Evolutionary conservation across 2,113 vertebrate genomes (phyloP).

Genomic region (Bettongia penicillata): DNA sequence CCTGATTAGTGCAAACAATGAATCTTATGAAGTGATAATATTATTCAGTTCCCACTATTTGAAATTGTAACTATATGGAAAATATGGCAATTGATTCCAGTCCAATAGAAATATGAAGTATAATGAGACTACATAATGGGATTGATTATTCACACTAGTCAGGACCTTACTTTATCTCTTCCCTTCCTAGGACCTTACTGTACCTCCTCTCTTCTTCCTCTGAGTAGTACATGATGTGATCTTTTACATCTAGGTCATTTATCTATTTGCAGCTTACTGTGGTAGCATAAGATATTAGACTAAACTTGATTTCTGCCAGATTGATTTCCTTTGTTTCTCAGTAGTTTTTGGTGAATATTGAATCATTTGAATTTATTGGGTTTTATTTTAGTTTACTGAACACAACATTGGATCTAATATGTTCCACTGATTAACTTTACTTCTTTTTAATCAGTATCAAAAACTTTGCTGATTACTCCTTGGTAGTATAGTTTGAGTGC

Average conservation of each 20-base stretch:
- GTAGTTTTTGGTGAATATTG: no score
- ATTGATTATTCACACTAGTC: background rate
- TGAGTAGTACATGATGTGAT: background rate
- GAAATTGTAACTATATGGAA: background rate
- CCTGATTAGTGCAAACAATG: background rate
- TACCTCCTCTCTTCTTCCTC: background rate
- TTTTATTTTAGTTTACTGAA: no score
- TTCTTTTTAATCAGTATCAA: no score
- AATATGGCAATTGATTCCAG: background rate
- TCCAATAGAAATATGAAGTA: background rate
- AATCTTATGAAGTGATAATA: background rate
- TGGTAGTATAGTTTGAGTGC: no score
- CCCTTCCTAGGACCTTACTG: background rate
- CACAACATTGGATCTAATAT: no score
- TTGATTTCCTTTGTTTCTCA: no score
- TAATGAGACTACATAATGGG: background rate
- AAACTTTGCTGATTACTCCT: no score
- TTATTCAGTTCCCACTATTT: background rate
- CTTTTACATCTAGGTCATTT: background rate
- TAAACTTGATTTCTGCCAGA: background rate
- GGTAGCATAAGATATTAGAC: background rate
- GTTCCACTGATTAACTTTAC: no score
- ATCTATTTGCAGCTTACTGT: background rate
- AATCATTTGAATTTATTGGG: no score
- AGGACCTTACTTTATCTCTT: background rate